Base-by-base conservation (phyloP, 2,888 invertebrate genomes). In the Drosophila eohydei region DNA sequence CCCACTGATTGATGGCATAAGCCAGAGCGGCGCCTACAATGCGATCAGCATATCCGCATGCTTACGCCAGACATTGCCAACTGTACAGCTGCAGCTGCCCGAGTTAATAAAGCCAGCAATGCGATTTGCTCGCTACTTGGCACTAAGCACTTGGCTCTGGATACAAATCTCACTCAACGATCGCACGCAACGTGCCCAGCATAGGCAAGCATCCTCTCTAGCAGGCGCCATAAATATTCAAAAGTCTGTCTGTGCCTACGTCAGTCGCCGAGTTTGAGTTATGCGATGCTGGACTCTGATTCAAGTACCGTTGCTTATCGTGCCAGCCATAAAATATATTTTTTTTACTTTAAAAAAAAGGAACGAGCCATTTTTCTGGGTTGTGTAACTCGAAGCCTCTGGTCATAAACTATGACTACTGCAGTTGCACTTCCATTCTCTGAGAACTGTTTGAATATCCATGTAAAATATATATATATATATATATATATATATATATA, bases 141-240 rank as follows among this genome's bases (percentile, higher is more conserved):
- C 46, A 57, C 64, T 74, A 58, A 28, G 63, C 64, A 64, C 52
- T 67, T 60, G 58, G 60, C 67, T 57, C 66, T 60, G 76, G 78
- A 63, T 60, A 70, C 71, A 69, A 83, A 83, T 84, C 86, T 74
- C 11, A 14, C 52, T 64, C 59, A 72, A 79, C 79, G 87, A 84
- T 84, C 88, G 71, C 55, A 64, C 14, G 68, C 71, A 83, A 83
- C 83, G 83, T 84, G 89, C 81, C 46, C 52, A 52, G 83, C 76
- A 88, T 84, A 51, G 57, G 21, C 68, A 71, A 72, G 68, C 60
- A 69, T 71, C 84, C 81, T 80, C 81, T 83, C 77, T 40, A 32
- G 50, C 64, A 51, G 74, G 83, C 67, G 84, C 89, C 89, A 84
- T 84, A 84, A 88, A 84, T 84, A 88, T 78, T 62, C 64, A 76